phyloP scores from a whole-genome alignment of 2,113 vertebrate species.

The Stegostoma tigrinum region DNA sequence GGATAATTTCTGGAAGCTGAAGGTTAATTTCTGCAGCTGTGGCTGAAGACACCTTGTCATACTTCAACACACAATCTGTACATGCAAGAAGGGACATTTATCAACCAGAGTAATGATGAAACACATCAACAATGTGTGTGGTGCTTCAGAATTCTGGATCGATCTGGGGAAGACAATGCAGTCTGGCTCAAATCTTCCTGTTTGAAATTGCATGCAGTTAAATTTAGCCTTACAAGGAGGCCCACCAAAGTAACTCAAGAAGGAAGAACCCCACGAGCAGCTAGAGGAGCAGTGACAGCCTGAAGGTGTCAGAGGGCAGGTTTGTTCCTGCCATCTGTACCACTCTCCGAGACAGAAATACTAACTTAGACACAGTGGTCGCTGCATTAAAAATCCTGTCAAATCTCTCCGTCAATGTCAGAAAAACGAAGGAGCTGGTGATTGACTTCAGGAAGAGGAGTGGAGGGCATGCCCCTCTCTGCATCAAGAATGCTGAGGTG shows the following conservation, averaged over 20 bases:
- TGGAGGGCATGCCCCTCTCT: too few species aligned
- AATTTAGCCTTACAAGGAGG: neutral
- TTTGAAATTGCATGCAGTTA: neutral
- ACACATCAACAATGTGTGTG: neutral
- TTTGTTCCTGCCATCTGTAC: neutral
- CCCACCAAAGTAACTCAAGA: neutral
- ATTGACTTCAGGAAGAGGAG: too few species aligned
- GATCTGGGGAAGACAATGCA: neutral
- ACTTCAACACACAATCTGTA: conserved; percentile 9
- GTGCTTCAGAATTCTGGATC: neutral
- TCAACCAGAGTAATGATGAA: conserved; percentile 9
- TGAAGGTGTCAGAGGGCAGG: neutral
- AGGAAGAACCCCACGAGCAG: neutral
- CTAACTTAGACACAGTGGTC: neutral
- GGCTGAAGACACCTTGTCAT: neutral
- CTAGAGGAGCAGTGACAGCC: neutral
- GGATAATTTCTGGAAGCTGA: neutral
- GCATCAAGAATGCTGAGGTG: too few species aligned
- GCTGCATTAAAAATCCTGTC: neutral
- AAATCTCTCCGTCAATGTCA: neutral
- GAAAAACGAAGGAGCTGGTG: too few species aligned
- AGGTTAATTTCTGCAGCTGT: conserved; percentile 3
- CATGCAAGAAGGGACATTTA: neutral
- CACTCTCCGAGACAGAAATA: neutral
- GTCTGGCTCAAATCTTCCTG: neutral